These are phyloP conservation scores for Pseudopodoces humilis DNA, from an alignment of 2,113 vertebrate species.

Conservation along the genomic window DNA sequence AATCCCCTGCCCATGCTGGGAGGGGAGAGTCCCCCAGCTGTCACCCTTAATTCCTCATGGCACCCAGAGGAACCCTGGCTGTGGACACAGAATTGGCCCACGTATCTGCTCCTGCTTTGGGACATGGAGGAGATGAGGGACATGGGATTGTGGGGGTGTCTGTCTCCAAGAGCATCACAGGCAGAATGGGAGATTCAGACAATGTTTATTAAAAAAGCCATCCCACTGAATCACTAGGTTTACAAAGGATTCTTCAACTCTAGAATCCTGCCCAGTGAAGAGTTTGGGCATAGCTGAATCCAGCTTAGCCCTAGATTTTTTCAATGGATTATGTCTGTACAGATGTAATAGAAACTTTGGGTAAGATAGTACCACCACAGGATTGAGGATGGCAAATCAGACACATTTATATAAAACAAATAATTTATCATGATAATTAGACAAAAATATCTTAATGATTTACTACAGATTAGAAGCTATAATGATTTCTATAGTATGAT, in stretches of 20 bases:
- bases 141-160: too few species aligned
- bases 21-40: fast-evolving
- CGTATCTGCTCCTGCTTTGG: fast-evolving
- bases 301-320: background rate
- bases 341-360: background rate
- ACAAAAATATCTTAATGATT: background rate
- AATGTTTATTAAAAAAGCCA: background rate
- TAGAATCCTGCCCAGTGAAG: background rate
- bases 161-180: background rate
- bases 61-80: background rate
- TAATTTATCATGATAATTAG: background rate
- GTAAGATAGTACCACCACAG: too few species aligned
- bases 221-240: background rate
- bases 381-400: background rate
- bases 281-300: background rate
- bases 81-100: background rate
- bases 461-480: background rate
- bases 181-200: background rate
- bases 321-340: background rate
- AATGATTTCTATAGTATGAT: too few species aligned
- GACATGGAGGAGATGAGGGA: too few species aligned
- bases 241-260: background rate
- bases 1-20: background rate
- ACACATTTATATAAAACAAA: background rate
- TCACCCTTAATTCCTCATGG: too few species aligned